phyloP scores from a whole-genome alignment of 2,888 invertebrate genomes.

The Tenthredo amoena region DNA sequence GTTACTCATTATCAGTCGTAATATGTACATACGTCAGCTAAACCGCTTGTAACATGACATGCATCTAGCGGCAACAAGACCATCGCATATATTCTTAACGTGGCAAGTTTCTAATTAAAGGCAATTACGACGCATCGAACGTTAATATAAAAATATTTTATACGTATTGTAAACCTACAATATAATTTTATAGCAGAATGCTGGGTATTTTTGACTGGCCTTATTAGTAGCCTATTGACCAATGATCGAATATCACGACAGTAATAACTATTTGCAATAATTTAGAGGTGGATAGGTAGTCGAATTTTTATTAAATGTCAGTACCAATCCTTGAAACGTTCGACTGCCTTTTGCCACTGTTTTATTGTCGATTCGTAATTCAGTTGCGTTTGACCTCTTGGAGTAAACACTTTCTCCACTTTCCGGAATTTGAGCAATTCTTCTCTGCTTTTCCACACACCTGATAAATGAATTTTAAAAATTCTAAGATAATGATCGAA shows the following conservation, averaged over 20 bases:
- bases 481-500: not conserved
- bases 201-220: not conserved
- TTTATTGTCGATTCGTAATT: conserved; percentile 72
- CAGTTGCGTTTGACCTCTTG: conserved; percentile 72
- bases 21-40: not conserved
- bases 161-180: not conserved
- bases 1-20: not conserved
- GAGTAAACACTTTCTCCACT: conserved; percentile 83
- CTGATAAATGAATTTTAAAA: conserved; percentile 74
- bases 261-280: not conserved
- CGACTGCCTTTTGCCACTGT: conserved; percentile 81
- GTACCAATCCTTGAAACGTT: conserved; percentile 82
- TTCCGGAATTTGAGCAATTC: conserved; percentile 83
- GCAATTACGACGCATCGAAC: not conserved
- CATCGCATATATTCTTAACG: not conserved
- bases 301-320: conserved; percentile 58
- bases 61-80: not conserved
- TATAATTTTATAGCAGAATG: not conserved
- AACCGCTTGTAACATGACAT: not conserved
- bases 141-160: not conserved
- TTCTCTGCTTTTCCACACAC: conserved; percentile 86
- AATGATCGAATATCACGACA: not conserved
- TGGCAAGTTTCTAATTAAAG: not conserved
- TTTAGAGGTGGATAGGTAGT: not conserved
- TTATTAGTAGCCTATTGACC: not conserved